Evolutionary conservation across 2,888 invertebrate genomes (phyloP).

Genomic region (Podabrus alpinus): DNA sequence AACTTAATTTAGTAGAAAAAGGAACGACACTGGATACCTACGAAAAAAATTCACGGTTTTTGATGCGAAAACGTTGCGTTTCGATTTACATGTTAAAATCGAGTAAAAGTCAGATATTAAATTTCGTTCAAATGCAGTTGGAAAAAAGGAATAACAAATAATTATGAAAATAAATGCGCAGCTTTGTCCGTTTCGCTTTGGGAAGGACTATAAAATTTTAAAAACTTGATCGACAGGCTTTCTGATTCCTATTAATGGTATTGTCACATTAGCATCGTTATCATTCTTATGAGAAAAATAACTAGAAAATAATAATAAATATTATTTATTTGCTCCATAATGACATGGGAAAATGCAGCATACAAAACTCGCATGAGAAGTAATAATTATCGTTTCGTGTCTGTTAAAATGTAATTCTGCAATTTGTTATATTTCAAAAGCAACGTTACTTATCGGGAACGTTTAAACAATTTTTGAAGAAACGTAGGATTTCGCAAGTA

Average conservation of each 20-base stretch:
- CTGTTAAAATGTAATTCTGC: background rate
- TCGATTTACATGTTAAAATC: background rate
- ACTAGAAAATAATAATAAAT: background rate
- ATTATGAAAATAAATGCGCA: too few species aligned
- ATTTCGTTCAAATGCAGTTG: background rate
- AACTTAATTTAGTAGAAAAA: background rate
- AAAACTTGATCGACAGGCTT: background rate
- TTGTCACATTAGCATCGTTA: background rate
- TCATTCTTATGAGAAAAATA: background rate
- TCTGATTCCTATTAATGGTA: background rate
- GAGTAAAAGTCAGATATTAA: background rate
- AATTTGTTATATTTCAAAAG: background rate
- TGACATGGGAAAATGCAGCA: conserved; percentile 10
- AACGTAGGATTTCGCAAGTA: background rate
- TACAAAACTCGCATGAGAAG: conserved; percentile 9
- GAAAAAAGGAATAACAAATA: background rate
- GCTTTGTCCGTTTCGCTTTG: background rate
- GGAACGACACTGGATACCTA: background rate
- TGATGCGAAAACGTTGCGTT: background rate
- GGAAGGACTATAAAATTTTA: background rate
- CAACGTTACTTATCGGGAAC: background rate
- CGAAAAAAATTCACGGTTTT: background rate
- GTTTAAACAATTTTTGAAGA: background rate
- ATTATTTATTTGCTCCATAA: background rate
- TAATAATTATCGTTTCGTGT: conserved; percentile 3